Percentiles rank a stretch among this genome's conserved stretches.
phyloP scores from a whole-genome alignment of 2,888 invertebrate species.

The Tipula confusa region DNA sequence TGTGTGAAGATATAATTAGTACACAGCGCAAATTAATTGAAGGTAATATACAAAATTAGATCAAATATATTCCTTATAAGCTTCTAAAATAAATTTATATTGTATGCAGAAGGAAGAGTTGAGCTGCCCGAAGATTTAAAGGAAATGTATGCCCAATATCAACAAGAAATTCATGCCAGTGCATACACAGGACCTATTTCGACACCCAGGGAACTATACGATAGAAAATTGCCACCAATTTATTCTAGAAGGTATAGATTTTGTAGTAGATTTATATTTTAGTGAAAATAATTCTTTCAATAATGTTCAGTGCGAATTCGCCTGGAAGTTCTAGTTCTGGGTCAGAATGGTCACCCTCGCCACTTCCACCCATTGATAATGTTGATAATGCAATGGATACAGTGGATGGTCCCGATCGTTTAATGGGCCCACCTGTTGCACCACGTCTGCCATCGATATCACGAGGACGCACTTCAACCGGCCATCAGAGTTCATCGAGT shows the following conservation, averaged over 20 bases:
- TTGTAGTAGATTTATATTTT: not conserved
- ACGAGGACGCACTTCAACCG: slow-evolving; percentile 35
- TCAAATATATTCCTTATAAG: not conserved
- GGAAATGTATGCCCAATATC: slow-evolving; percentile 76
- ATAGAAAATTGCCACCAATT: slow-evolving; percentile 49
- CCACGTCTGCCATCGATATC: slow-evolving; percentile 44
- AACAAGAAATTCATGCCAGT: slow-evolving; percentile 81
- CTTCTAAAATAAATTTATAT: slow-evolving; percentile 39
- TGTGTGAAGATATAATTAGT: slow-evolving; percentile 89
- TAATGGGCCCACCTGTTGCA: slow-evolving; percentile 47
- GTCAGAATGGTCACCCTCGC: slow-evolving; percentile 50
- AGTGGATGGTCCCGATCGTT: slow-evolving; percentile 40
- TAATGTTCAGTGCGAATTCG: slow-evolving; percentile 44
- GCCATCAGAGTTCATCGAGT: slow-evolving; percentile 37
- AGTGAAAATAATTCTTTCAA: too few species aligned
- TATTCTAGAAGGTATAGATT: slow-evolving; percentile 48
- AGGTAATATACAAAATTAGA: too few species aligned
- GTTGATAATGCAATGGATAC: slow-evolving; percentile 34
- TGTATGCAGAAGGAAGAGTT: slow-evolving; percentile 59
- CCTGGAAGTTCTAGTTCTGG: slow-evolving; percentile 49
- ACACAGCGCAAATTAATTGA: slow-evolving; percentile 80
- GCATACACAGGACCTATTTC: slow-evolving; percentile 56
- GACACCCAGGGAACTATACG: slow-evolving; percentile 45
- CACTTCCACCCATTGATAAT: slow-evolving; percentile 37
- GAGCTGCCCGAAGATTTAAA: slow-evolving; percentile 69